These are phyloP conservation scores for Acanthornis magna DNA, from an alignment of 2,797 vertebrate genomes.

Conservation along the genomic window DNA sequence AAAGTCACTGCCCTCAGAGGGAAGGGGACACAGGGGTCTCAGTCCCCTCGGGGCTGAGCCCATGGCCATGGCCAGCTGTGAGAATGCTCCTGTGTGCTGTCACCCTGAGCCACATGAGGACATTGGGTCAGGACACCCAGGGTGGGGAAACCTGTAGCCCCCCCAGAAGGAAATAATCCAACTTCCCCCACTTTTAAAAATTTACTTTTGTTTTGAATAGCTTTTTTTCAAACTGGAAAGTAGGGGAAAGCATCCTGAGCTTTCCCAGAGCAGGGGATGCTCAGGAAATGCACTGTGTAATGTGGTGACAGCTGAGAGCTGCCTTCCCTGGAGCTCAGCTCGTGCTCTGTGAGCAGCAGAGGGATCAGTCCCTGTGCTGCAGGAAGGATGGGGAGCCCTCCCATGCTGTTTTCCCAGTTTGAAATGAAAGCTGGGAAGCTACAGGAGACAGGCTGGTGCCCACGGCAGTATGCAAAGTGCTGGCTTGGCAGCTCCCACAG, in stretches of 20 bases:
- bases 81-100: fast-evolving
- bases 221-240: not conserved
- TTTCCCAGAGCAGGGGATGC: not conserved
- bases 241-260: not conserved
- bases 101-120: not conserved
- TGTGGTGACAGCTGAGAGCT: not conserved
- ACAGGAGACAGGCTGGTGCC: not conserved
- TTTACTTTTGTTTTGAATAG: not conserved
- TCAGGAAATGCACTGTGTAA: not conserved
- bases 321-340: not conserved
- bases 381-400: not conserved
- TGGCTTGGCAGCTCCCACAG: not conserved
- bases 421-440: not conserved
- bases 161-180: not conserved
- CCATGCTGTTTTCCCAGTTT: not conserved
- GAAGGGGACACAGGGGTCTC: not conserved
- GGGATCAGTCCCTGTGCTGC: fast-evolving
- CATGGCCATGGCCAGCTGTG: fast-evolving
- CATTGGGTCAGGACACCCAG: fast-evolving
- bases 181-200: fast-evolving
- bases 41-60: not conserved
- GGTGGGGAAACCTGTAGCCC: not conserved
- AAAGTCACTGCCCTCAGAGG: fast-evolving
- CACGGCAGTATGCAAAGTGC: not conserved
- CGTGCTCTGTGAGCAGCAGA: not conserved